These are phyloP conservation scores for Nycticryphes semicollaris DNA, from an alignment of 2,113 vertebrate genomes.

Conservation along the genomic window DNA sequence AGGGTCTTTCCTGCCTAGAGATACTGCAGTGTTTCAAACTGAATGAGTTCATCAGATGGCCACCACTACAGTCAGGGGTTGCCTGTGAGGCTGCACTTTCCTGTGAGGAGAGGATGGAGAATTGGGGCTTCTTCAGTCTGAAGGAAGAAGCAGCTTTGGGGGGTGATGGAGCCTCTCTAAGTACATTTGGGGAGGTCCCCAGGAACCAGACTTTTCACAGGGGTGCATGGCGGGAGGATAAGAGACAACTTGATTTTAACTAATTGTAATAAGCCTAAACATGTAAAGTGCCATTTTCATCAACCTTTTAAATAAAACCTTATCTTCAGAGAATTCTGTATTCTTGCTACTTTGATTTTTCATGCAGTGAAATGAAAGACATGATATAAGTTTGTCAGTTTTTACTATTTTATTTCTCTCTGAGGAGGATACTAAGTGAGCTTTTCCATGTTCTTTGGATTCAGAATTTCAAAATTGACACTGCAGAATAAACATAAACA, in stretches of 20 bases:
- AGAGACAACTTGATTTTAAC: neutral
- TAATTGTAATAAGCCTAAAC: neutral
- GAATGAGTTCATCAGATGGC: fast-evolving
- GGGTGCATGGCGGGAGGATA: neutral
- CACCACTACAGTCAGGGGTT: neutral
- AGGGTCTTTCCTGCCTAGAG: neutral
- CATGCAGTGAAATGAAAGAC: neutral
- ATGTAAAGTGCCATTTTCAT: neutral
- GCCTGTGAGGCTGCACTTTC: neutral
- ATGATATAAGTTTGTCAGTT: neutral
- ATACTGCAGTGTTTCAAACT: neutral
- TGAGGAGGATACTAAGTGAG: neutral
- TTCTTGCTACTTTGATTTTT: neutral
- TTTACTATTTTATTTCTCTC: neutral
- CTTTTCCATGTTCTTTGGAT: neutral
- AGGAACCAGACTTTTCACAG: neutral
- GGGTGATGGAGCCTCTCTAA: neutral
- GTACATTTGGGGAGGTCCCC: neutral
- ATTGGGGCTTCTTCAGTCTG: neutral
- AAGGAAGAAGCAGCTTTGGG: neutral
- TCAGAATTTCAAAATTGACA: neutral
- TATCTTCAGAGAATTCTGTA: neutral
- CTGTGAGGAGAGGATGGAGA: neutral
- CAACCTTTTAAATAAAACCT: neutral
- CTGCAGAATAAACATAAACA: neutral